phyloP scores from a whole-genome alignment of 2,888 invertebrate species.

The Microplitis deprimator region DNA sequence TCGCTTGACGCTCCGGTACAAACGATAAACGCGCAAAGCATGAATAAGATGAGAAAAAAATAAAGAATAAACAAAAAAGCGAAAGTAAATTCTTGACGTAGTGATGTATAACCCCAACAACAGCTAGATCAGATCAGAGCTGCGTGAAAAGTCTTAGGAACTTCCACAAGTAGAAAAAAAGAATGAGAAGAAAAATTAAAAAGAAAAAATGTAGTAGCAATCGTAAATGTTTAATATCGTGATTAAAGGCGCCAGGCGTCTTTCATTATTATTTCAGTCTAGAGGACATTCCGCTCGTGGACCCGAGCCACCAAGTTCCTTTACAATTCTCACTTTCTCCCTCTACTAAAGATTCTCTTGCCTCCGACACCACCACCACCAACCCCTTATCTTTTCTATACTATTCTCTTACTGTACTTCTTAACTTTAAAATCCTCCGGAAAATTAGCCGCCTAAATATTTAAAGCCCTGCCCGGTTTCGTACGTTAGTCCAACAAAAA shows the following conservation, averaged over 20 bases:
- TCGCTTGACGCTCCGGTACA: conserved; percentile 39
- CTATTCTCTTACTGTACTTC: conserved; percentile 24
- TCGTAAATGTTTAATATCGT: conserved; percentile 72
- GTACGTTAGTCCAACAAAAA: conserved; percentile 41
- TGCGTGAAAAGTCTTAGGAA: conserved; percentile 45
- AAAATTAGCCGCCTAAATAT: conserved; percentile 69
- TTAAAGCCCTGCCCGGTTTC: conserved; percentile 55
- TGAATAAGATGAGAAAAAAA: conserved; percentile 44
- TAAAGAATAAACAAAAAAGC: conserved; percentile 28
- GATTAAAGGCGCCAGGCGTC: conserved; percentile 70
- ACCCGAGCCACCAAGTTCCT: conserved; percentile 55
- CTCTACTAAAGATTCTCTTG: conserved; percentile 33
- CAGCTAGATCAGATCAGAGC: conserved; percentile 55
- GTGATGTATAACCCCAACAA: conserved; percentile 33
- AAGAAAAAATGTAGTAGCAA: conserved; percentile 57
- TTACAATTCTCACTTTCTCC: conserved; percentile 66
- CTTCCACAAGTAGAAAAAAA: conserved; percentile 37
- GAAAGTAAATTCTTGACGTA: conserved; percentile 37
- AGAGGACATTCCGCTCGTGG: conserved; percentile 63
- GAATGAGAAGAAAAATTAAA: conserved; percentile 39
- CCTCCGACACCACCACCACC: conserved; percentile 5
- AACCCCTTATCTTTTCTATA: not conserved
- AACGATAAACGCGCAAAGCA: conserved; percentile 48
- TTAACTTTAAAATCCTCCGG: conserved; percentile 62
- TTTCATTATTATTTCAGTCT: conserved; percentile 71